These are phyloP conservation scores for Rhingia rostrata DNA, from an alignment of 2,888 invertebrate genomes.

Conservation along the genomic window DNA sequence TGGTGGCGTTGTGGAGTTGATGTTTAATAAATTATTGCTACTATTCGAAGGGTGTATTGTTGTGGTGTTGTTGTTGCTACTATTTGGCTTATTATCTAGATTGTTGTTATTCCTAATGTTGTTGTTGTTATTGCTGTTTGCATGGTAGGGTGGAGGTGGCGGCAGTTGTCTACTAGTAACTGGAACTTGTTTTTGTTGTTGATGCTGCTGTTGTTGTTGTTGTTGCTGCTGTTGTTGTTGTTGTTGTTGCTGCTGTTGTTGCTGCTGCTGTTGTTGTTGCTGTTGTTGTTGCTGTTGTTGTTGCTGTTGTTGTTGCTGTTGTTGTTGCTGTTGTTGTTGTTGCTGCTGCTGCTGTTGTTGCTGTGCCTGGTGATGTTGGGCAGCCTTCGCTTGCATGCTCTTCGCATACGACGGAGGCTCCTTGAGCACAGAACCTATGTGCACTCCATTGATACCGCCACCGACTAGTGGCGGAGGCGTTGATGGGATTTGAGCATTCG, in stretches of 20 bases:
- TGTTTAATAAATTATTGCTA: conserved; percentile 77
- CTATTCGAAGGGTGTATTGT: conserved; percentile 77
- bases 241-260: conserved; percentile 77
- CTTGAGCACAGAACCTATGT: conserved; percentile 79
- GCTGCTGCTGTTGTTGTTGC: conserved; percentile 74
- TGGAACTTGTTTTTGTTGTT: conserved; percentile 64
- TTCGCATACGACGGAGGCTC: conserved; percentile 96
- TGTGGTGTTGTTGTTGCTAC: conserved; percentile 77
- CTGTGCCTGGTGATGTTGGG: conserved; percentile 81
- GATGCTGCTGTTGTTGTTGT: conserved; percentile 77
- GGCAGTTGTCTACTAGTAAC: conserved; percentile 84
- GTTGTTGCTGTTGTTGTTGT: conserved; percentile 75
- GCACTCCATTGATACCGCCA: conserved; percentile 81
- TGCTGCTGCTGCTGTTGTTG: conserved; percentile 77
- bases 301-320: conserved; percentile 78
- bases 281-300: conserved; percentile 68
- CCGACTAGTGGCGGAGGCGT: conserved; percentile 85
- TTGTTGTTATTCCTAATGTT: conserved; percentile 74
- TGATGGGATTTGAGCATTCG: conserved; percentile 81
- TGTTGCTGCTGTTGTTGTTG: conserved; percentile 77
- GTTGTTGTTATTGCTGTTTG: conserved; percentile 69
- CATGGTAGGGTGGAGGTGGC: conserved; percentile 88
- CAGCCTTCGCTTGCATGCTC: conserved; percentile 90
- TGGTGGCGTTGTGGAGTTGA: conserved; percentile 83
- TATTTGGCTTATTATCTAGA: conserved; percentile 71